A percentile compares a stretch with the other conserved stretches of the same genome.
Evolutionary conservation across 2,113 vertebrate genomes (phyloP).

Genomic region (Tragelaphus strepsiceros): DNA sequence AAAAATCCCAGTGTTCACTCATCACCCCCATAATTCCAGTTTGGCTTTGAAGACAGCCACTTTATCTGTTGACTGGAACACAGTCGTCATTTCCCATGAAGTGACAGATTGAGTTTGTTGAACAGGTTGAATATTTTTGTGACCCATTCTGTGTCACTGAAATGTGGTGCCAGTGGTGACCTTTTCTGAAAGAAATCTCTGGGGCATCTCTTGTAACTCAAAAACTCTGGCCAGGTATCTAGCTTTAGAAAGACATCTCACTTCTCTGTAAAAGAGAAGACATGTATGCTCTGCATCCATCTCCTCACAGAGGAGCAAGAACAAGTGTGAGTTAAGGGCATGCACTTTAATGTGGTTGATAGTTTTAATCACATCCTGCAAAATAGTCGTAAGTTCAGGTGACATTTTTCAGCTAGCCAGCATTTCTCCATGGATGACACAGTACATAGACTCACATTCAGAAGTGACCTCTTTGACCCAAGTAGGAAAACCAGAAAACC

Average conservation of each 20-base stretch:
- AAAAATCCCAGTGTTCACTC: background rate
- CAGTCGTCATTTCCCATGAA: background rate
- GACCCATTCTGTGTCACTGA: background rate
- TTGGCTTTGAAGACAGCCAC: background rate
- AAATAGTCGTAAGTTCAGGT: rapidly evolving
- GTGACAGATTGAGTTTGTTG: background rate
- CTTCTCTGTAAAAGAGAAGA: background rate
- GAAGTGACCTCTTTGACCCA: background rate
- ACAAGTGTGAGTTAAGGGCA: background rate
- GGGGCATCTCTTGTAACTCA: background rate
- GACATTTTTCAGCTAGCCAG: background rate
- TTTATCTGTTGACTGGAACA: background rate
- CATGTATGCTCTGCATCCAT: background rate
- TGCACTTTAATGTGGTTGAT: background rate
- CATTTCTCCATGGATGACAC: background rate
- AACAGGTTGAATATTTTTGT: background rate
- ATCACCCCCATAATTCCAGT: background rate
- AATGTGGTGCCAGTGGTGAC: background rate
- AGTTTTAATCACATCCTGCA: background rate
- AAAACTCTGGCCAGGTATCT: background rate
- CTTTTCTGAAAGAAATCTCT: background rate
- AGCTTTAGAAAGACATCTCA: background rate
- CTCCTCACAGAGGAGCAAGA: background rate
- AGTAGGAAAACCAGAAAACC: background rate
- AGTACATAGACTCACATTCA: background rate